Conservation (phyloP, 1,140 invertebrate species). For the Magallana gigas region DNA sequence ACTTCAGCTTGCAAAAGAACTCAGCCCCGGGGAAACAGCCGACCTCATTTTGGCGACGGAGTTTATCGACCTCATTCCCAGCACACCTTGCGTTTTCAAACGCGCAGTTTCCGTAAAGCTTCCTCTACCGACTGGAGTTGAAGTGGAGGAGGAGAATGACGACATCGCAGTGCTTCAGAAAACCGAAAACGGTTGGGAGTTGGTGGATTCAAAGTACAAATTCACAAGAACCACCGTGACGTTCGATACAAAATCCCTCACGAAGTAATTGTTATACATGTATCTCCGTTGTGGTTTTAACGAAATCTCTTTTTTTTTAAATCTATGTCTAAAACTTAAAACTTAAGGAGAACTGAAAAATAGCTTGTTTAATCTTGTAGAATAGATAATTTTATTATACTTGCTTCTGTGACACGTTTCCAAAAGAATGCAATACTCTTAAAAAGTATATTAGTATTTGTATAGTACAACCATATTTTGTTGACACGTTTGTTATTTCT, state of each 20-base stretch:
- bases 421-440: too few species aligned
- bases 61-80: slow-evolving; percentile 71
- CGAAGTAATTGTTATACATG: slow-evolving; percentile 63
- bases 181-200: slow-evolving; percentile 65
- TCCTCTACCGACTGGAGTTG: slow-evolving; percentile 62
- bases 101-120: slow-evolving; percentile 74
- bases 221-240: slow-evolving; percentile 72
- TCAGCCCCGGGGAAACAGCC: slow-evolving; percentile 65
- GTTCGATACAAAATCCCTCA: slow-evolving; percentile 72
- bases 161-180: slow-evolving; percentile 73
- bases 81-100: slow-evolving; percentile 66
- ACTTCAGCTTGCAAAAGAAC: slow-evolving; percentile 63
- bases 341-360: too few species aligned
- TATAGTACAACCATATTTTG: too few species aligned
- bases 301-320: too few species aligned
- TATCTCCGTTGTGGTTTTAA: too few species aligned
- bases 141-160: slow-evolving; percentile 57
- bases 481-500: too few species aligned
- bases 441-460: too few species aligned
- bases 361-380: too few species aligned
- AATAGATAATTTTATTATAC: too few species aligned
- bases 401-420: too few species aligned
- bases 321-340: too few species aligned
- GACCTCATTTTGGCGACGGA: slow-evolving; percentile 71
- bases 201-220: slow-evolving; percentile 71